These are phyloP conservation scores for Solenopsis invicta DNA, from an alignment of 1,140 invertebrate species.

Conservation along the genomic window DNA sequence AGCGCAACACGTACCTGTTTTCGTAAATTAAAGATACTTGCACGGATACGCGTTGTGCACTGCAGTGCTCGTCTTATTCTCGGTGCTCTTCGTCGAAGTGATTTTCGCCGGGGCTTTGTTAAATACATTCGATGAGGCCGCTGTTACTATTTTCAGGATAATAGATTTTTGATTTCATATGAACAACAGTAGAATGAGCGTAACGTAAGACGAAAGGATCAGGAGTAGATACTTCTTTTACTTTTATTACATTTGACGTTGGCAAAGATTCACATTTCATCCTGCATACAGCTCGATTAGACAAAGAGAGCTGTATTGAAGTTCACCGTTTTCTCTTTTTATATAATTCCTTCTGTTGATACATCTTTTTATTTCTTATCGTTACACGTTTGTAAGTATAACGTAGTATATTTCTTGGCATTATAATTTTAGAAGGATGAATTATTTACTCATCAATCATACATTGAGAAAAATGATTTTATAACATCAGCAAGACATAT, in stretches of 20 bases:
- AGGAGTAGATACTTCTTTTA: not conserved
- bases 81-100: not conserved
- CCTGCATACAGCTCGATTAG: not conserved
- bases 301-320: not conserved
- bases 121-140: no score
- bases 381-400: not conserved
- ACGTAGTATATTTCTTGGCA: no score
- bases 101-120: not conserved
- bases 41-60: not conserved
- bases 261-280: not conserved
- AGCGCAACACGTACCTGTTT: not conserved
- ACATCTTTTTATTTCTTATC: not conserved
- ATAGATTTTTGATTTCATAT: not conserved
- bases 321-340: not conserved
- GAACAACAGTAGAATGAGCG: not conserved
- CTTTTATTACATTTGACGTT: not conserved
- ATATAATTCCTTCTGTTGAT: not conserved
- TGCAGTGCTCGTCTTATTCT: not conserved
- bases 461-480: no score
- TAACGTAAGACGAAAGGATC: not conserved
- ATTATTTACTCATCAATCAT: not conserved
- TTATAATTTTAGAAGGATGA: not conserved
- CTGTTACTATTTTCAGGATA: not conserved
- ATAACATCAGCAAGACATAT: no score
- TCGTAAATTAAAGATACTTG: constrained; percentile 37